phyloP scores from a whole-genome alignment of 2,797 vertebrate genomes.

The Yasuhikotakia modesta region DNA sequence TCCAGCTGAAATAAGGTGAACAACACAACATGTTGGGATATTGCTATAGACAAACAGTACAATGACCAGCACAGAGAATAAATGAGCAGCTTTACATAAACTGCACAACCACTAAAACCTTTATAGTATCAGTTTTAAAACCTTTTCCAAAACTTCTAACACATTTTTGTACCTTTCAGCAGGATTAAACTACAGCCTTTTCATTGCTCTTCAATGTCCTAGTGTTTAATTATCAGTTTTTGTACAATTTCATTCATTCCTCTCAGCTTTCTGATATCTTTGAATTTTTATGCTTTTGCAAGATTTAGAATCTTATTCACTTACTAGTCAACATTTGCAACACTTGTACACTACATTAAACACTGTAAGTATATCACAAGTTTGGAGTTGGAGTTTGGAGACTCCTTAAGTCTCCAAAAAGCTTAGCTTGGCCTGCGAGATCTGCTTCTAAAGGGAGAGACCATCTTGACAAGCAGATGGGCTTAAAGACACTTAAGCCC shows the following conservation, averaged over 20 bases:
- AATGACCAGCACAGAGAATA: constrained; percentile 9
- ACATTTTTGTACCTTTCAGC: too few relatives aligned
- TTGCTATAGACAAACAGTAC: constrained; percentile 19
- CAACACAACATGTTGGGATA: constrained; percentile 13
- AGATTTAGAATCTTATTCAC: background rate
- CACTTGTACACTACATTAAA: background rate
- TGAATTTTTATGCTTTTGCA: too few relatives aligned
- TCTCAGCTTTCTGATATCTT: too few relatives aligned
- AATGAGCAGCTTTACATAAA: background rate
- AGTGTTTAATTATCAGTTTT: too few relatives aligned
- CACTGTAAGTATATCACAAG: background rate
- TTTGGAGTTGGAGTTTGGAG: constrained; percentile 1
- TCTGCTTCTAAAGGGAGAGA: background rate
- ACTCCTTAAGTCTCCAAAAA: constrained; percentile 14
- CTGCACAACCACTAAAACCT: too few relatives aligned
- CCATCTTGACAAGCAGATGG: constrained; percentile 47
- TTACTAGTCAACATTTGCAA: background rate
- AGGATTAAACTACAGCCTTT: too few relatives aligned
- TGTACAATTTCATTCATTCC: too few relatives aligned
- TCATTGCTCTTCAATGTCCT: too few relatives aligned
- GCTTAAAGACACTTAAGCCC: constrained; percentile 37
- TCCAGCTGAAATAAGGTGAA: background rate
- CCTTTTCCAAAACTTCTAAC: too few relatives aligned
- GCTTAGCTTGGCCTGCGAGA: background rate
- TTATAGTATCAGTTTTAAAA: too few relatives aligned